Percentiles rank a stretch among this genome's conserved stretches.
phyloP scores from a whole-genome alignment of 2,888 invertebrate species.

The Drosophila stalkeri region DNA sequence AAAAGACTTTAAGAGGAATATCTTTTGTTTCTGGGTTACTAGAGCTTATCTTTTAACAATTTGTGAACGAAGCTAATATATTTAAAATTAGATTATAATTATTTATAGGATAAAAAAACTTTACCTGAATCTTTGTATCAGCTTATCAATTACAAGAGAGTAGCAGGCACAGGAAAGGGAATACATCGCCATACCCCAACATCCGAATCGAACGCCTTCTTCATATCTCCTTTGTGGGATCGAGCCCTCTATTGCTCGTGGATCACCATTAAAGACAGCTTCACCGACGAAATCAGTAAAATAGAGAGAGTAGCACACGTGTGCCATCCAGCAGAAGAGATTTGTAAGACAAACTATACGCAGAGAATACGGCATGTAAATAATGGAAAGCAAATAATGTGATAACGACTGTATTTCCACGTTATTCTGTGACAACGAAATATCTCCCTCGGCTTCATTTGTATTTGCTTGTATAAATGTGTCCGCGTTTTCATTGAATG shows the following conservation, averaged over 20 bases:
- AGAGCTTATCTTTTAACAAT: not conserved
- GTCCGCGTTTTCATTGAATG: constrained; percentile 49
- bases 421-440: constrained; percentile 42
- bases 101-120: not conserved
- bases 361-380: constrained; percentile 95
- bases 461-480: constrained; percentile 5
- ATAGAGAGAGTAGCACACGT: constrained; percentile 97
- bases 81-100: not conserved
- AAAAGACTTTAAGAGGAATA: too few species aligned
- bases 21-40: not conserved
- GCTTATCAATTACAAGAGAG: constrained; percentile 93
- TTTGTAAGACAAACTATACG: constrained; percentile 95
- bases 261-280: constrained; percentile 84
- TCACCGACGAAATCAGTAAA: constrained; percentile 95
- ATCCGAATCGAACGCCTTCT: constrained; percentile 96
- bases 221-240: constrained; percentile 90
- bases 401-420: constrained; percentile 86
- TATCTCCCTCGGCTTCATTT: constrained; percentile 14
- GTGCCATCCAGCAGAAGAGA: constrained; percentile 99
- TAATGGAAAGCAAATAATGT: constrained; percentile 95
- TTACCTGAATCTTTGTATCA: constrained; percentile 91
- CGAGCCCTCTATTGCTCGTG: constrained; percentile 90
- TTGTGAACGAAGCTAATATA: not conserved
- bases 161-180: constrained; percentile 98
- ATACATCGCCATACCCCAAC: constrained; percentile 98